Base-by-base conservation (phyloP, 2,797 vertebrate genomes). In the Poeciliopsis gracilis region DNA sequence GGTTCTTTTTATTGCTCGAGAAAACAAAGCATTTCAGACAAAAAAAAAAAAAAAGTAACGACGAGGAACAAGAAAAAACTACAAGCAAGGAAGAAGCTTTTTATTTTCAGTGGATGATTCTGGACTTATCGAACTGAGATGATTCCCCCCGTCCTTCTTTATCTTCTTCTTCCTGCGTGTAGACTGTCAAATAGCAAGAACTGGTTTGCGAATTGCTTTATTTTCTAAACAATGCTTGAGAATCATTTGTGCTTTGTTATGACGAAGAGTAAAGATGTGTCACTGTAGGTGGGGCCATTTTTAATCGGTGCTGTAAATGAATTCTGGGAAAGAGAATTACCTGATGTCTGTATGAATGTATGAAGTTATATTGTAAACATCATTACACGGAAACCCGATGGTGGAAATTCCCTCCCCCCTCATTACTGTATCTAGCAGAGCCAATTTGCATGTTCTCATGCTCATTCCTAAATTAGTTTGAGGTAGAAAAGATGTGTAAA, bases 341-440 rank as follows among this genome's bases (percentile, higher is more conserved):
- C 95, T 96, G 97, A 96, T 95, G 95, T 95, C 95, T 97, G 95
- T 95, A 95, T 95, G 95, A 96, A 97, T 97, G 96, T 97, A 97
- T 94, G 93, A 89, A 94, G 95, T 95, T 94, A 84, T 95, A 96
- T 94, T 95, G 96, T 97, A 97, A 97, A 97, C 97, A 97, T 97
- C 97, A 97, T 96, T 97, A 97, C 97, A 97, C 96, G 97, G 97
- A 96, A 97, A 97, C 97, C 96, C 94, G 95, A 96, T 95, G 96
- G 97, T 98, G 97, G 96, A 95, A 96, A 94, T 96, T 96, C 96
- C 67, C 67, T 45, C 41, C 25, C 23, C 33, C 41, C 23, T 4
- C 96, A 96, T 93, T 87, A 84, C 92, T 71, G 73, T 76, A 71
- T 76, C 90, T 90, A 91, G 88, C 88, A 93, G 90, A 89, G 88